Base-by-base conservation (phyloP, 2,888 invertebrate species). In the Heterodera filipjevi region DNA sequence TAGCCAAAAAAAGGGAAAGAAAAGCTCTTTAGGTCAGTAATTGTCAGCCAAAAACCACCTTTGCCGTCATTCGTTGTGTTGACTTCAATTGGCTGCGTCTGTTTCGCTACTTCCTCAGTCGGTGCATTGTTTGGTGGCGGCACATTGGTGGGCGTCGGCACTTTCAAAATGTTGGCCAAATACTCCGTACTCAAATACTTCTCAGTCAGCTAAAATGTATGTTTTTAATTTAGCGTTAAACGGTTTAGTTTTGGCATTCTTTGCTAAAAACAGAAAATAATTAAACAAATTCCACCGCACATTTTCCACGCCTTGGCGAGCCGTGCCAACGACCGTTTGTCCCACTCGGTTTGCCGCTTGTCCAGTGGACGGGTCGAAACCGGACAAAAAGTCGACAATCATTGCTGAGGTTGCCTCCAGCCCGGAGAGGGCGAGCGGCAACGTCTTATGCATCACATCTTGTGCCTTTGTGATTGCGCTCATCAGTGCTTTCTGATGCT, bases 241-340 rank as follows among this genome's bases (percentile, higher is more conserved):
- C n/a, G n/a, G n/a, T n/a, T n/a, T n/a, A n/a, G n/a, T n/a, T n/a
- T n/a, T n/a, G n/a, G n/a, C n/a, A n/a, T n/a, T n/a, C n/a, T n/a
- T n/a, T n/a, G 22, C 22, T n/a, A 59, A n/a, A n/a, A n/a, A 59
- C 19, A 19, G 14, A 19, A 19, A 19, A 49, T 49, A 49, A 14
- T 16, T 19, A 8, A 14, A 16, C 3, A 49, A 49, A 49, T 49
- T 3, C 66, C 10, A n/a, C 27, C 68, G 32, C 8, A 68, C 68
- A 68, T 68, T 33, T 68, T 68, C 68, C 22, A 27, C 68, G 16
- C 68, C 35, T 10, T 68, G 68, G n/a, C 68, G 68, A 32, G 68
- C 68, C 6, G 33, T 32, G 33, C 22, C 19, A 6, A 68, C 68
- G 3, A 68, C 32, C 33, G 32, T 19, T 33, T 32, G 33, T 32